Percentiles rank a stretch among this genome's conserved stretches.
These are phyloP conservation scores for Hippocampus guttulatus DNA, from an alignment of 2,113 vertebrate genomes.

Conservation along the genomic window DNA sequence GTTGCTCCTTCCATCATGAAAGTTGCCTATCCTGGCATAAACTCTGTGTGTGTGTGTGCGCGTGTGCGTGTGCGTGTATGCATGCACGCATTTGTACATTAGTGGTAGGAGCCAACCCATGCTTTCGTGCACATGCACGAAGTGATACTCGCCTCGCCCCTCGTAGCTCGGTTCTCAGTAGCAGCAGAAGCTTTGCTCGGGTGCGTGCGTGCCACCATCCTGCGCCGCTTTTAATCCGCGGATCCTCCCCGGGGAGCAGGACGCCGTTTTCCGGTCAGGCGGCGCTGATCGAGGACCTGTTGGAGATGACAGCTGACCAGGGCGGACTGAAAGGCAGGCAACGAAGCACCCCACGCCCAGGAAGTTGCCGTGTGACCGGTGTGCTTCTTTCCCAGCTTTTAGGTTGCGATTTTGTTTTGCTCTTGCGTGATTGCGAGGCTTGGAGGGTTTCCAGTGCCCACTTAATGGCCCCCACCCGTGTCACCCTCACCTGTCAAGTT, in stretches of 20 bases:
- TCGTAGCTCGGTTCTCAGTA: too few relatives aligned
- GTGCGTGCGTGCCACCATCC: background rate
- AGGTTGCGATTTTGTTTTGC: slow-evolving; percentile 5
- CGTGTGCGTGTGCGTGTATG: too few relatives aligned
- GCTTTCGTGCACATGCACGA: too few relatives aligned
- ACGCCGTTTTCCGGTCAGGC: slow-evolving; percentile 67
- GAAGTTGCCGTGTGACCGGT: slow-evolving; percentile 49
- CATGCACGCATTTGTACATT: too few relatives aligned
- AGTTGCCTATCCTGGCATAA: too few relatives aligned
- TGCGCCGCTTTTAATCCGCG: slow-evolving; percentile 57
- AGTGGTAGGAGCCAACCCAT: too few relatives aligned
- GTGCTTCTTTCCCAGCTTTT: slow-evolving; percentile 34
- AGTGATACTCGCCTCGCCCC: too few relatives aligned
- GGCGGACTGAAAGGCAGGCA: slow-evolving; percentile 56
- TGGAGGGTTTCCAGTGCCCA: slow-evolving; percentile 23
- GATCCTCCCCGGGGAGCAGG: slow-evolving; percentile 53
- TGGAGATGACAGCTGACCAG: slow-evolving; percentile 73
- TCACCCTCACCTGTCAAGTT: slow-evolving; percentile 35
- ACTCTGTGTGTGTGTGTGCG: too few relatives aligned
- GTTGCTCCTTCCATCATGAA: too few relatives aligned
- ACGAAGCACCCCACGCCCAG: slow-evolving; percentile 39
- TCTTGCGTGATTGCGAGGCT: slow-evolving; percentile 7
- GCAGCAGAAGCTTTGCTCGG: too few relatives aligned
- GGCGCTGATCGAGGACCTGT: slow-evolving; percentile 64
- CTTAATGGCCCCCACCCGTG: background rate